phyloP scores from a whole-genome alignment of 53 echinoderm and acorn worm species.

The Temnopleurus reevesii region DNA sequence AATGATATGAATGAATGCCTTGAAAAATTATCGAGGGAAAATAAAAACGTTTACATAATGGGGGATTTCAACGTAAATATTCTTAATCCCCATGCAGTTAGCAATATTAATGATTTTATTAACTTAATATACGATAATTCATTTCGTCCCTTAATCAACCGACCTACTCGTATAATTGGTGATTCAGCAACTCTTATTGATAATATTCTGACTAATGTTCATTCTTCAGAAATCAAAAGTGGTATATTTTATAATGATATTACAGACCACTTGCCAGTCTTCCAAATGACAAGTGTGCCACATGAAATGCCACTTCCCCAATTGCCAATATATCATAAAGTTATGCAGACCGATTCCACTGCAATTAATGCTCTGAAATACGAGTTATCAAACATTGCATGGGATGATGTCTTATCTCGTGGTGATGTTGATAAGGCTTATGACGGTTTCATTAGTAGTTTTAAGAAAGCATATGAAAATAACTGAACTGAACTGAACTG shows the following conservation, averaged over 20 bases:
- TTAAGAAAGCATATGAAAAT: not conserved
- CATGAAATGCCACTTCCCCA: too few species aligned
- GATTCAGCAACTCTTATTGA: not conserved
- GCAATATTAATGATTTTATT: not conserved
- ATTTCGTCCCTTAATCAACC: not conserved
- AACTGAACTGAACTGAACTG: too few species aligned
- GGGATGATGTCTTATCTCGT: not conserved
- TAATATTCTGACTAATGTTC: not conserved
- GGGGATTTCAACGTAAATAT: too few species aligned
- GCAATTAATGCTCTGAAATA: not conserved
- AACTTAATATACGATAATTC: not conserved
- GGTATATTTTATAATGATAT: too few species aligned
- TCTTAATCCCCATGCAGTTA: too few species aligned
- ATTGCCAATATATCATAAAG: too few species aligned
- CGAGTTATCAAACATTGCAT: not conserved
- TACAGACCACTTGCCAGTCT: too few species aligned
- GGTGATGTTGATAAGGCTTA: not conserved
- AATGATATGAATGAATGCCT: too few species aligned
- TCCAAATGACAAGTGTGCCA: too few species aligned
- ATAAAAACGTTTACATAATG: too few species aligned
- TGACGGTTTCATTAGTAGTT: not conserved
- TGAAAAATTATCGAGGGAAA: too few species aligned
- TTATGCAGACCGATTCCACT: not conserved
- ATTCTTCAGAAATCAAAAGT: not conserved
- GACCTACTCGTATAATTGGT: too few species aligned